Base-by-base conservation (phyloP, 2,888 invertebrate species). In the Aphidius colemani region DNA sequence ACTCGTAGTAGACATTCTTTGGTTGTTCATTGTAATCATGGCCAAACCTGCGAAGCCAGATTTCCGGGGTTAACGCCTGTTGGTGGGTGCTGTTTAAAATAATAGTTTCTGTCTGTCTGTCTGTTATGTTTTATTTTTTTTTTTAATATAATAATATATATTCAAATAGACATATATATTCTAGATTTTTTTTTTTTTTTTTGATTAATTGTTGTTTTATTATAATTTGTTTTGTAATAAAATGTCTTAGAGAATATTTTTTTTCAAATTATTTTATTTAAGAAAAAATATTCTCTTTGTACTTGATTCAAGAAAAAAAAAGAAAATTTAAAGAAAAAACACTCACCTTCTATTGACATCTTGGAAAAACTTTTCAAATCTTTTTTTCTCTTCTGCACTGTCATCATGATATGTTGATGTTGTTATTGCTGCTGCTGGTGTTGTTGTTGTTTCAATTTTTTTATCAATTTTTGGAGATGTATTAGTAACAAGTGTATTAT, bases 401-500 rank as follows among this genome's bases (percentile, higher is more conserved):
- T 70, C 53, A 40, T 40, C 30, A 30, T 64, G 69, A 39, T 74
- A 72, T 3, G 67, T 30, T 30, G 30, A 4, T 30, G 4, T 5
- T 30, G 30, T 30, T 30, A 5, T 30, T 30, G 30, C 5, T 30
- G 30, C 3, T 30, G 30, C 5, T 30, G 30, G 0, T 30, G 30
- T 5, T 30, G 30, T 30, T 30, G 87, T 83, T 3, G 88, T 85
- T 18, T 88, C 84, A 55, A 87, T 18, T 18, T 18, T 88, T 68
- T 86, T 87, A 2, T 88, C 87, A 57, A 89, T 89, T 13, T 43
- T 7, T 66, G 86, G 86, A 70, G 89, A 88, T 7, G 88, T 89
- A 73, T 89, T 87, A 13, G 92, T 91, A 53, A 91, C 85, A 58
- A 95, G 82, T 78, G 92, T 89, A 61, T 93, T 92, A 75, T 95